Percentiles rank a stretch among this genome's conserved stretches.
Evolutionary conservation across 2,797 vertebrate genomes (phyloP).

Genomic region (Helostoma temminkii): DNA sequence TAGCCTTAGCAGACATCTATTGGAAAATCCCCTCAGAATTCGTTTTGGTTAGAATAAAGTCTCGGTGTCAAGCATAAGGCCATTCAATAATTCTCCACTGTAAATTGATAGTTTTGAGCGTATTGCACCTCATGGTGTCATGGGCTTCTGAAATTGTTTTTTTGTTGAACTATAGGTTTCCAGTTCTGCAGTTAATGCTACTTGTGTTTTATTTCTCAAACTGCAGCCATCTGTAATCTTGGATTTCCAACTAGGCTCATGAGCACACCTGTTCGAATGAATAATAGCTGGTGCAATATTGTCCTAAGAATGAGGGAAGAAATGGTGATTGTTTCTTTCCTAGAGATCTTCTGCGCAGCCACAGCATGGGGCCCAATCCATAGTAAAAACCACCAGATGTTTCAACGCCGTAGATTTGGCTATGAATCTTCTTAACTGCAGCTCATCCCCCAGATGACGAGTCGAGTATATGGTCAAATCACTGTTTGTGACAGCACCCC

Average conservation of each 20-base stretch:
- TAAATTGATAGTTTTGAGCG: conserved; percentile 72
- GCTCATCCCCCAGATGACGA: conserved; percentile 54
- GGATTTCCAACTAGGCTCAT: conserved; percentile 44
- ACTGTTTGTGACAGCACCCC: conserved; percentile 61
- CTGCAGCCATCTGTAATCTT: conserved; percentile 52
- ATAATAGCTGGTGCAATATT: conserved; percentile 45
- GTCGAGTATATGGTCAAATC: conserved; percentile 69
- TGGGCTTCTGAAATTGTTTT: conserved; percentile 60
- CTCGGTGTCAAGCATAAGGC: conserved; percentile 57
- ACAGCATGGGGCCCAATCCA: conserved; percentile 52
- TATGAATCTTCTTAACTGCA: conserved; percentile 69
- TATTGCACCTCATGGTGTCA: conserved; percentile 51
- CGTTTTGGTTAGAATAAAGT: conserved; percentile 72
- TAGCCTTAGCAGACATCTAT: conserved; percentile 66
- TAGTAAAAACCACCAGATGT: conserved; percentile 69
- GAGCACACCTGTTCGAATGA: conserved; percentile 71
- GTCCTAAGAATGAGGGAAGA: conserved; percentile 54
- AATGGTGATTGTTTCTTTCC: conserved; percentile 73
- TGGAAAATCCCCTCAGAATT: conserved; percentile 75
- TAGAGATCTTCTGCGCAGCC: conserved; percentile 43
- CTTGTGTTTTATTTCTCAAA: conserved; percentile 63
- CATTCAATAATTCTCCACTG: conserved; percentile 68
- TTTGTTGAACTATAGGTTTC: conserved; percentile 63
- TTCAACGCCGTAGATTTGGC: conserved; percentile 42
- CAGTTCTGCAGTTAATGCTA: conserved; percentile 62